A percentile compares a stretch with the other conserved stretches of the same genome.
Evolutionary conservation across 2,797 vertebrate species (phyloP).

Genomic region (Spheniscus humboldti): DNA sequence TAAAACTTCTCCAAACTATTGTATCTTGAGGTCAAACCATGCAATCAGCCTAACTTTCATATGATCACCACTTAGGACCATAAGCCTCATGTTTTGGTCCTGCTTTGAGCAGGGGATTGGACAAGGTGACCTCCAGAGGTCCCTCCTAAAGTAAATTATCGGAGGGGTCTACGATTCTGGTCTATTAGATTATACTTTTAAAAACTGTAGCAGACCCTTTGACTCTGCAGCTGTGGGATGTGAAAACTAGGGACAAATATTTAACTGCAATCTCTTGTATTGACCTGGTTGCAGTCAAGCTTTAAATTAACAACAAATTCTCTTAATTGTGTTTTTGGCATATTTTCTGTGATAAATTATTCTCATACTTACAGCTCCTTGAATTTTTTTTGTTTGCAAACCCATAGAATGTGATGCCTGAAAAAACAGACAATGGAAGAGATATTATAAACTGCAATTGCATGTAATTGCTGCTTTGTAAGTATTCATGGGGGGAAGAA

Average conservation of each 20-base stretch:
- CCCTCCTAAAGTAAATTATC: background rate
- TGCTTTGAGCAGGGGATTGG: background rate
- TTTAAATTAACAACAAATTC: background rate
- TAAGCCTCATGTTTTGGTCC: background rate
- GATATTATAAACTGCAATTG: background rate
- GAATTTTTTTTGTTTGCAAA: background rate
- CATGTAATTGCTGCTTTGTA: slow-evolving; percentile 10
- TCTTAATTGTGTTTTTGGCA: background rate
- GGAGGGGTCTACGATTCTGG: background rate
- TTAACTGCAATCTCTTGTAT: background rate
- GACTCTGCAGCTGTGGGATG: background rate
- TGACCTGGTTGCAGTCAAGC: background rate
- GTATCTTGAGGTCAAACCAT: background rate
- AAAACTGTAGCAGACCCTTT: background rate
- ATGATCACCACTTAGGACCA: background rate
- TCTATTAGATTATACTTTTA: background rate
- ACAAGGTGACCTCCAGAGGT: background rate
- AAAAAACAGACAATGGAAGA: background rate
- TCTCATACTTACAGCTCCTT: background rate
- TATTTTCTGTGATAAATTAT: background rate
- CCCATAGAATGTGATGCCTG: background rate
- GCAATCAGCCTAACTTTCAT: background rate
- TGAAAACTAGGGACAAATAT: background rate
- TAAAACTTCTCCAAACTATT: background rate
- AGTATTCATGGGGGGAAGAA: background rate